Evolutionary conservation across 2,888 invertebrate genomes (phyloP).

Genomic region (Hirtodrosophila trivittata): DNA sequence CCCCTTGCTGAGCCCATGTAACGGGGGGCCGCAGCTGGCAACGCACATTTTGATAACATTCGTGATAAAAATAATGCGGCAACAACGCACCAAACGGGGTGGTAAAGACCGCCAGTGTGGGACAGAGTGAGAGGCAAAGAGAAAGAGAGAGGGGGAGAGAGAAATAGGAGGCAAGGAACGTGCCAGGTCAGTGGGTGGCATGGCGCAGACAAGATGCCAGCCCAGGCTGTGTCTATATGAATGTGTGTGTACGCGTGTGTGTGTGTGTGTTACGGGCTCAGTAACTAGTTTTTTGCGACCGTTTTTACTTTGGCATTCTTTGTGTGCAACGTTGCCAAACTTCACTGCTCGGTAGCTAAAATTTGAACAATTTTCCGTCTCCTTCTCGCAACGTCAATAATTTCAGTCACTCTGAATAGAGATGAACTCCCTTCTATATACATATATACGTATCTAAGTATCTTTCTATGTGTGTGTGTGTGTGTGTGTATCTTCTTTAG

Average conservation of each 20-base stretch:
- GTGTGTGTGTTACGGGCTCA: constrained; percentile 40
- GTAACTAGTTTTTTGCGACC: constrained; percentile 75
- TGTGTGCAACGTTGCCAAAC: constrained; percentile 60
- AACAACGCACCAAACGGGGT: constrained; percentile 62
- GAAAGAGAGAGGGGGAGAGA: not conserved
- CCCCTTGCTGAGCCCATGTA: constrained; percentile 9
- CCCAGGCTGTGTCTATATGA: constrained; percentile 17
- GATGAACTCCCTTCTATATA: constrained; percentile 43
- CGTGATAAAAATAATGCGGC: constrained; percentile 77
- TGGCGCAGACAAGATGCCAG: constrained; percentile 56
- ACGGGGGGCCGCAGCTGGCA: constrained; percentile 66
- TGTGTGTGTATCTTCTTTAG: not conserved
- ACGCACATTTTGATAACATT: constrained; percentile 79
- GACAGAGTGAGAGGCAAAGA: not conserved
- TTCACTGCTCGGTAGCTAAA: constrained; percentile 40
- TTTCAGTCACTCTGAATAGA: constrained; percentile 69
- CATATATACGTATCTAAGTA: constrained; percentile 5
- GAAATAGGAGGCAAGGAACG: constrained; percentile 38
- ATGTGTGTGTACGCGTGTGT: constrained; percentile 8
- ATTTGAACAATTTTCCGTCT: constrained; percentile 12
- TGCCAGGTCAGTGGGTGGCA: constrained; percentile 78
- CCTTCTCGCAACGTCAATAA: constrained; percentile 52
- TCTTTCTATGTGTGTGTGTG: not conserved
- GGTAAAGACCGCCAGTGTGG: constrained; percentile 1
- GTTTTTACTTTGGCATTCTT: constrained; percentile 73